Base-by-base conservation (phyloP, 2,113 vertebrate genomes). In the Leptosomus discolor region DNA sequence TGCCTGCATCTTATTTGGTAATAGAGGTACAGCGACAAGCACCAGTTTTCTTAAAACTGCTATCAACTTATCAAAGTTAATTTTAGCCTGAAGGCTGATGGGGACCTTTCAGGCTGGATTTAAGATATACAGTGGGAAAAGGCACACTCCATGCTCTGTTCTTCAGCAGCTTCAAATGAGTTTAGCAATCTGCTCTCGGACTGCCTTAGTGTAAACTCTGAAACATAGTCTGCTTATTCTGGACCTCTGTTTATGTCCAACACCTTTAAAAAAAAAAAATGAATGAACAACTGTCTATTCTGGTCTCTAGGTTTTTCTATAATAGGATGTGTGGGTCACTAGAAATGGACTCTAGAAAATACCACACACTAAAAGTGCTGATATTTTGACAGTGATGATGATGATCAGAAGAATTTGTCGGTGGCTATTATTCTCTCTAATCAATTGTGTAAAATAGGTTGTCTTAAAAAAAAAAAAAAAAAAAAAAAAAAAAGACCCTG, bases 221-320 rank as follows among this genome's bases (percentile, higher is more conserved):
- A 65, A 82, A 27, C 3, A 12, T 0, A 45, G 4, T 4, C 56
- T 46, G 7, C 6, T 11, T n/a, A 7, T 63, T 76, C 43, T n/a
- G 21, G 8, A 23, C 1, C 1, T 12, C 37, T 60, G 0, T 17
- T 1, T 54, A 6, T 9, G 4, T 58, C 27, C 12, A 11, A 4
- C 21, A n/a, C 6, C 11, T 39, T n/a, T n/a, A n/a, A n/a, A n/a
- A n/a, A n/a, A 11, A 57, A 61, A 75, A 23, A 11, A 11, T 50
- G 1, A 45, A 13, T 23, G 57, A 77, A 60, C 4, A 2, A 2
- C 11, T 4, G 2, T 2, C 2, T 51, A 11, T 22, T 64, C 6
- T 7, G 27, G 2, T 43, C 15, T 54, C 18, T 15, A 69, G 21
- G 5, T 0, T 43, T 78, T 92, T 46, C 11, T 64, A 3, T 50